Evolutionary conservation across 2,797 vertebrate genomes (phyloP).

Genomic region (Mareca strepera): DNA sequence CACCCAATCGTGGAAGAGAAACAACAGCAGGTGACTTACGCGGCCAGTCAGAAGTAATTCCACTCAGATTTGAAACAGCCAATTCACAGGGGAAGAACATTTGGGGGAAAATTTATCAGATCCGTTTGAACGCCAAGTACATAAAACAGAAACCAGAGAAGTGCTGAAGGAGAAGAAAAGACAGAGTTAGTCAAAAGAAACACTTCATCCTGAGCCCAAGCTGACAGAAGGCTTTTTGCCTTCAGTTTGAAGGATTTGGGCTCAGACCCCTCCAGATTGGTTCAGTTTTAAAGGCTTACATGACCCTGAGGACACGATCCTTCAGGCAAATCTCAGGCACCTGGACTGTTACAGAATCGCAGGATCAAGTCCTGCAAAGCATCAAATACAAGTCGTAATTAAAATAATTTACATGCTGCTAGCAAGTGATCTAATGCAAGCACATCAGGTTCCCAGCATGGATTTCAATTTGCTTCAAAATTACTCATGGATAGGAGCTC

Average conservation of each 20-base stretch:
- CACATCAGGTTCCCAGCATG: constrained; percentile 75
- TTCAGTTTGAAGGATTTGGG: neutral
- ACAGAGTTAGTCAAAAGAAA: constrained; percentile 9
- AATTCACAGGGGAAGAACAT: neutral
- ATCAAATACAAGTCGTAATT: constrained; percentile 61
- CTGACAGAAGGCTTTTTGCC: neutral
- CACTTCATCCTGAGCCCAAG: neutral
- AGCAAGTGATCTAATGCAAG: constrained; percentile 73
- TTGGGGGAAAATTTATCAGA: neutral
- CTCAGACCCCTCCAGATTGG: neutral
- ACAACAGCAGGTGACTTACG: constrained; percentile 55
- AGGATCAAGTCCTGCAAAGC: constrained; percentile 2
- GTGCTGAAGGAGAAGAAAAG: neutral
- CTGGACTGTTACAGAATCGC: neutral
- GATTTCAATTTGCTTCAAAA: constrained; percentile 78
- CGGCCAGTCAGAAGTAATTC: constrained; percentile 34
- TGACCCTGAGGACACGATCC: neutral
- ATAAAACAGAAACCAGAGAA: neutral
- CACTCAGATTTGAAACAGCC: neutral
- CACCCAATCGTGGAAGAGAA: constrained; percentile 13
- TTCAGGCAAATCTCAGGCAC: neutral
- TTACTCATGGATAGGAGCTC: constrained; percentile 65
- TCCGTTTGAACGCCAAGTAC: neutral
- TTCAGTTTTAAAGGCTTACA: neutral
- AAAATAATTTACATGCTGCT: constrained; percentile 72